phyloP scores from a whole-genome alignment of 2,888 invertebrate species.

The Tortrix viridana region DNA sequence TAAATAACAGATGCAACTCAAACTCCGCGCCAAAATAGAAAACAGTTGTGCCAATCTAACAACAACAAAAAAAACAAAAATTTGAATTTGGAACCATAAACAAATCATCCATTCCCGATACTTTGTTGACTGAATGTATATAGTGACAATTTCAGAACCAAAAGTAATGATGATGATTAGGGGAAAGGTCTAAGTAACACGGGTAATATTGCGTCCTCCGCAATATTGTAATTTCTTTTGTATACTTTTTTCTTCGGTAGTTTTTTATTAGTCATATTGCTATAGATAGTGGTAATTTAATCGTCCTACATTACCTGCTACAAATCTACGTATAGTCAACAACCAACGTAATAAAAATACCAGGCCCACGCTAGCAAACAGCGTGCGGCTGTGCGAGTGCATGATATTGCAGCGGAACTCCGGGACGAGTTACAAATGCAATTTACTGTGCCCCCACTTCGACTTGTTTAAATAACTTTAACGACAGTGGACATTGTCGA shows the following conservation, averaged over 20 bases:
- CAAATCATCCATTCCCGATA: too few species aligned
- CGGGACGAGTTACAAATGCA: slow-evolving; percentile 69
- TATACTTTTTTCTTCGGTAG: too few species aligned
- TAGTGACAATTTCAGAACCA: too few species aligned
- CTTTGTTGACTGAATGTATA: too few species aligned
- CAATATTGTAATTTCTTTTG: neutral
- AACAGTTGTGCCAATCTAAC: too few species aligned
- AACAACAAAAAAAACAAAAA: too few species aligned
- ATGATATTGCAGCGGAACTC: slow-evolving; percentile 57
- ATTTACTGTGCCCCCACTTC: slow-evolving; percentile 68
- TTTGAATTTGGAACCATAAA: too few species aligned
- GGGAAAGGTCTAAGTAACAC: too few species aligned
- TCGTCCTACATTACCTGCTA: neutral
- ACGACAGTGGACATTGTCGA: slow-evolving; percentile 53
- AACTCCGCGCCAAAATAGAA: too few species aligned
- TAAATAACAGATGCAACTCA: too few species aligned
- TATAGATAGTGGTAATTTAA: neutral
- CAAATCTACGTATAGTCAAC: neutral
- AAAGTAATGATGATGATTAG: too few species aligned
- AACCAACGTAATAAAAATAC: slow-evolving; percentile 18
- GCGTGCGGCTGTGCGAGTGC: slow-evolving; percentile 12
- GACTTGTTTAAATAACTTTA: slow-evolving; percentile 71
- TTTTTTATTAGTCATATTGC: neutral
- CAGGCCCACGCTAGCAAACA: slow-evolving; percentile 3
- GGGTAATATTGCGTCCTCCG: too few species aligned